Conservation (phyloP, 2,888 invertebrate genomes). For the Anarsia innoxiella region DNA sequence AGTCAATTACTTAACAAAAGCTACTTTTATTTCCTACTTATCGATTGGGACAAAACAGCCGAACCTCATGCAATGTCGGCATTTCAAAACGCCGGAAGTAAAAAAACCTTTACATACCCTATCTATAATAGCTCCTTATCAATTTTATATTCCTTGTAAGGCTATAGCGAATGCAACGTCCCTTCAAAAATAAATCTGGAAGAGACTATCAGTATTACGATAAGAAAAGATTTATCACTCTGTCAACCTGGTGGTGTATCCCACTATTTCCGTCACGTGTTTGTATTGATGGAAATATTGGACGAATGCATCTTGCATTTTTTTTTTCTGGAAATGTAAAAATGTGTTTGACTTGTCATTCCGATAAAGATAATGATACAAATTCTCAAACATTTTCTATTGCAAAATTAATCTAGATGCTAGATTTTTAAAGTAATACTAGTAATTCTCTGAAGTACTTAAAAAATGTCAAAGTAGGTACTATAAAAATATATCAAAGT, state of each 20-base stretch:
- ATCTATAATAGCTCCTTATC: conserved; percentile 57
- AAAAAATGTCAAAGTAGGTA: no score
- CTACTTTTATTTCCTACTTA: conserved; percentile 26
- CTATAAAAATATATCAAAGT: no score
- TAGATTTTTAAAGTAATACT: no score
- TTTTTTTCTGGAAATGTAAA: no score
- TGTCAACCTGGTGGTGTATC: conserved; percentile 31
- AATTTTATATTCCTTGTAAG: conserved; percentile 55
- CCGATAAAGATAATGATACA: no score
- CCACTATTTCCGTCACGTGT: no score
- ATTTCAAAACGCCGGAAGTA: conserved; percentile 38
- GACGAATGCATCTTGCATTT: no score
- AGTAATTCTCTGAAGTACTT: no score
- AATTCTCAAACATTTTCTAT: no score
- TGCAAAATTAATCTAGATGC: no score
- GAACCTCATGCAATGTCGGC: conserved; percentile 45
- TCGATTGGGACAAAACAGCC: conserved; percentile 27
- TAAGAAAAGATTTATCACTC: conserved; percentile 46
- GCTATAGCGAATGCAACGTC: conserved; percentile 48
- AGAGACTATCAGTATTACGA: conserved; percentile 28
- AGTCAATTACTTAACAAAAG: conserved; percentile 33
- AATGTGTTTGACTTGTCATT: no score
- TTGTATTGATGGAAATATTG: no score
- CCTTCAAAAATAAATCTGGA: conserved; percentile 43
- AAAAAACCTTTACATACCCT: conserved; percentile 42